Evolutionary conservation across 2,888 invertebrate species (phyloP).

Genomic region (Hybos culiciformis): DNA sequence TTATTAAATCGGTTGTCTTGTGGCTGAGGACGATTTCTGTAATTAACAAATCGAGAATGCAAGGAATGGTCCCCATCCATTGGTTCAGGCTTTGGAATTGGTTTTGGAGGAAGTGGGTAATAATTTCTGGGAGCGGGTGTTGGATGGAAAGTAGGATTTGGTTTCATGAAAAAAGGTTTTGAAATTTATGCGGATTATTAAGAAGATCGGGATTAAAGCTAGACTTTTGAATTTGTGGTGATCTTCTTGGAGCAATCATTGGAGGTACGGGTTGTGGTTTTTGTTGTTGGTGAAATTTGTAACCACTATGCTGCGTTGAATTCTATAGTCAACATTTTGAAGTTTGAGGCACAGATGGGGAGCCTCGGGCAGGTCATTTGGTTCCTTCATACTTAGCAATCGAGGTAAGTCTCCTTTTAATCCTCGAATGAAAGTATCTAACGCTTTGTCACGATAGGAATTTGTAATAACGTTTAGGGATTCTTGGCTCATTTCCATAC

Average conservation of each 20-base stretch:
- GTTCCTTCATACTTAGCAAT: conserved; percentile 15
- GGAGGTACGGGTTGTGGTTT: too few relatives aligned
- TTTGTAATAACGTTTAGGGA: conserved; percentile 4
- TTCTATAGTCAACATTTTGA: conserved; percentile 7
- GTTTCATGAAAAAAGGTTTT: neutral
- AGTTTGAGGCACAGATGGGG: conserved; percentile 12
- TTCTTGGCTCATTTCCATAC: conserved; percentile 7
- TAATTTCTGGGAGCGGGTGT: too few relatives aligned
- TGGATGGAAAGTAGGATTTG: neutral
- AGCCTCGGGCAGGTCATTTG: conserved; percentile 14
- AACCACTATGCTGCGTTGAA: too few relatives aligned
- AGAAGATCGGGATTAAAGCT: neutral
- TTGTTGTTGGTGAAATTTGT: too few relatives aligned
- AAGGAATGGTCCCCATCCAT: conserved; percentile 1
- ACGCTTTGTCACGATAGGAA: conserved; percentile 7
- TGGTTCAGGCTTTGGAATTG: conserved; percentile 3
- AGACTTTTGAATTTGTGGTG: neutral
- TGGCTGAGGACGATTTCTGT: conserved; percentile 2
- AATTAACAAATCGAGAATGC: neutral
- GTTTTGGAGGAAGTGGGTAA: neutral
- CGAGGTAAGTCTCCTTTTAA: conserved; percentile 12
- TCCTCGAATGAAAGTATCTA: conserved; percentile 11
- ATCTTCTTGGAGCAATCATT: neutral
- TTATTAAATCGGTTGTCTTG: too few relatives aligned
- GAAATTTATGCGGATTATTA: neutral